Base-by-base conservation (phyloP, 2,113 vertebrate species). In the Mohoua ochrocephala region DNA sequence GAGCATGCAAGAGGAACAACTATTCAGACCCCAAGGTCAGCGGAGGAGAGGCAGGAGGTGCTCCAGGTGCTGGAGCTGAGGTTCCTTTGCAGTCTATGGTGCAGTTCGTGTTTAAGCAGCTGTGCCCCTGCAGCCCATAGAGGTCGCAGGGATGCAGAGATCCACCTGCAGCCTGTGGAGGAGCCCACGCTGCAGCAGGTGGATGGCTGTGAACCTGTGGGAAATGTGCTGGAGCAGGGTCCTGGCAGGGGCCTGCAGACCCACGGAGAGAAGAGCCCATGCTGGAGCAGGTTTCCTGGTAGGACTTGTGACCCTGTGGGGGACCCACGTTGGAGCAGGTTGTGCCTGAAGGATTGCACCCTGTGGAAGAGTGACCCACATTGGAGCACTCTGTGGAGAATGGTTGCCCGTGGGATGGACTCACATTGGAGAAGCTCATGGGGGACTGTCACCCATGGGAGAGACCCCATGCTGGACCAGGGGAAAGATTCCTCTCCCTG, bases 311-410 rank as follows among this genome's bases (percentile, higher is more conserved):
- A 17, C 30, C 21, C 30, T 49, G 21, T 41, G 49, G 16, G 4
- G 6, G 2, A 30, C 2, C 35, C 6, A 4, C 1, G 0, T 0
- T 80, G 31, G 57, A 57, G 17, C 14, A 56, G 35, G 17, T 7
- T 73, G 37, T n/a, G 10, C 37, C 28, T 67, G 52, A 8, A 45
- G 27, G 37, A 33, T 37, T 50, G 22, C 33, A 20, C 16, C 53
- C 45, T 37, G 1, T 57, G 28, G 16, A 67, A 59, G 6, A 45
- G 19, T 39, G 33, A 59, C 28, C 37, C 23, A 24, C 11, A 2
- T 3, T 53, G 69, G 33, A 67, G 23, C 28, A 59, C 9, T 67
- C 53, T 3, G 2, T 45, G 53, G 13, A 67, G 13, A 30, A 4
- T 45, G 39, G 10, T 27, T 52, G 22, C 7, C 7, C 15, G 7